Evolutionary conservation across 2,888 invertebrate species (phyloP).

Genomic region (Dynastes hyllus): DNA sequence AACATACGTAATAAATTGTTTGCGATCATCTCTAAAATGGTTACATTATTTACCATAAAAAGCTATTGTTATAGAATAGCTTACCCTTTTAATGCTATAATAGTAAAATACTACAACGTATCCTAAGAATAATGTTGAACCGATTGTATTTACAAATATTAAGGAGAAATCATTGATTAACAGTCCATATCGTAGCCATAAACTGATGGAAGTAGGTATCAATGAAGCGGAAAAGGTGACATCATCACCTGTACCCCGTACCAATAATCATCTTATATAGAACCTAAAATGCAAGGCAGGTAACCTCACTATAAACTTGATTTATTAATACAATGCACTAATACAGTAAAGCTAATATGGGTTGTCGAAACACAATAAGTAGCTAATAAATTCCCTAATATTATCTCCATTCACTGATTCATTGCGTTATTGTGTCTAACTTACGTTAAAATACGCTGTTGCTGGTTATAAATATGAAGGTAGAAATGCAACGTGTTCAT

Average conservation of each 20-base stretch:
- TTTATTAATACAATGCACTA: background rate
- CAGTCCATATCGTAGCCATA: slow-evolving; percentile 88
- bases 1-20: no score
- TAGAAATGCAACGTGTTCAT: slow-evolving; percentile 15
- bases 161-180: slow-evolving; percentile 82
- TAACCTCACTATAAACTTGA: background rate
- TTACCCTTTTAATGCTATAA: slow-evolving; percentile 82
- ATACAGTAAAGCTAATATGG: no score
- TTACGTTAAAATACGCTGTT: background rate
- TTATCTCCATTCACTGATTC: slow-evolving; percentile 18
- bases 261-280: slow-evolving; percentile 84
- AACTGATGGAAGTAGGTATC: no score
- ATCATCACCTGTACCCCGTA: slow-evolving; percentile 84
- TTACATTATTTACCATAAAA: background rate
- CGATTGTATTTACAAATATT: slow-evolving; percentile 84
- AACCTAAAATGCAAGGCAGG: slow-evolving; percentile 73
- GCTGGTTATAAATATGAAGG: background rate
- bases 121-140: slow-evolving; percentile 79
- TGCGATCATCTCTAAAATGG: no score
- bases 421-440: background rate
- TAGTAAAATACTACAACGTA: slow-evolving; percentile 83
- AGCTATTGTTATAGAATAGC: slow-evolving; percentile 1
- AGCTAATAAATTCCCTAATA: slow-evolving; percentile 66
- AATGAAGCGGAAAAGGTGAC: slow-evolving; percentile 86
- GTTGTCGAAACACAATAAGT: no score